Evolutionary conservation across 2,113 vertebrate genomes (phyloP).

Genomic region (Aix galericulata): DNA sequence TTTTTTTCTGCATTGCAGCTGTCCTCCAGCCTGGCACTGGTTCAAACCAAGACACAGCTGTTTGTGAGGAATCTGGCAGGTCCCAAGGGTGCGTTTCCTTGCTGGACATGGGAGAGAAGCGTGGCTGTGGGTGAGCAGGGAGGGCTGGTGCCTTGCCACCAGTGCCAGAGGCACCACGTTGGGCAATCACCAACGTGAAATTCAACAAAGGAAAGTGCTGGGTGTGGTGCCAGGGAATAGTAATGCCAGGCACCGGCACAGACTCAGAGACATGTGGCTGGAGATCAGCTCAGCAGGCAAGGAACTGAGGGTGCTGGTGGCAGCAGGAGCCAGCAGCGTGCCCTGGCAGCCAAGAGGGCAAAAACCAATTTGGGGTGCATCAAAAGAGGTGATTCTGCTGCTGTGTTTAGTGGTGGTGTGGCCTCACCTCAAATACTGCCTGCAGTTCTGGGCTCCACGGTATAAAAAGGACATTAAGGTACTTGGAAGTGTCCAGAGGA

Average conservation of each 20-base stretch:
- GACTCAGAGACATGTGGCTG: background rate
- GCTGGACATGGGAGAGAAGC: background rate
- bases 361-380: background rate
- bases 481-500: no score
- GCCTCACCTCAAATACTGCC: no score
- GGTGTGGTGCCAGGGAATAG: background rate
- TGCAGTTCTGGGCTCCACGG: no score
- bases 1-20: background rate
- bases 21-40: background rate
- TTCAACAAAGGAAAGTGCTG: background rate
- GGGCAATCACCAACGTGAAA: background rate
- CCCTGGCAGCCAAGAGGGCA: no score
- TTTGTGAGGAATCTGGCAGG: background rate
- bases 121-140: background rate
- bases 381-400: background rate
- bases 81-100: rapidly evolving
- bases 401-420: no score
- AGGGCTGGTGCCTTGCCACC: background rate
- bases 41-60: background rate
- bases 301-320: background rate
- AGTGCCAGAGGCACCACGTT: background rate
- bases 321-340: no score
- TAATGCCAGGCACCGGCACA: background rate
- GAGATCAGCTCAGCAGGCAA: background rate
- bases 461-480: no score